phyloP scores from a whole-genome alignment of 1,140 invertebrate species.

The Lordiphosa collinella region DNA sequence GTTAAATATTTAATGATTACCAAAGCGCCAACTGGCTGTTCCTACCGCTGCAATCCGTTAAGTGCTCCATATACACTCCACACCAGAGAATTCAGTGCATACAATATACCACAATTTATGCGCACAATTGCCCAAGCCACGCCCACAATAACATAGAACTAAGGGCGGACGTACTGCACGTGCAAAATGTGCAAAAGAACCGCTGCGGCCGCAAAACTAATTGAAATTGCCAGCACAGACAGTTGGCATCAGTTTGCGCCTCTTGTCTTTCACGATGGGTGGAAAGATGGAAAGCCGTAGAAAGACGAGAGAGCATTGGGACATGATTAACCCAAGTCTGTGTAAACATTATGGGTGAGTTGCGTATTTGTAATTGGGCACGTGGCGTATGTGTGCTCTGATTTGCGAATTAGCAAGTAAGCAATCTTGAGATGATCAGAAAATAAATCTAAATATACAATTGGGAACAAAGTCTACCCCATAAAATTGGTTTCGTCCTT shows the following conservation, averaged over 20 bases:
- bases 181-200: not conserved
- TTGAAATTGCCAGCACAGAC: slow-evolving; percentile 43
- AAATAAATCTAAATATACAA: no score
- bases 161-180: slow-evolving; percentile 20
- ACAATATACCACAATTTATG: slow-evolving; percentile 52
- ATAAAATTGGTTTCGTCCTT: no score
- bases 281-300: not conserved
- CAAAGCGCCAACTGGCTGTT: slow-evolving; percentile 38
- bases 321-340: slow-evolving; percentile 3
- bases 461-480: no score
- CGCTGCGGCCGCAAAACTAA: slow-evolving; percentile 40
- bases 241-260: slow-evolving; percentile 35
- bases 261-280: slow-evolving; percentile 1
- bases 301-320: no score
- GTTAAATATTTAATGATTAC: slow-evolving; percentile 69
- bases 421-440: no score
- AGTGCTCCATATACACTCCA: slow-evolving; percentile 34
- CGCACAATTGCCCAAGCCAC: slow-evolving; percentile 44
- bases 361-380: slow-evolving; percentile 12
- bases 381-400: slow-evolving; percentile 24
- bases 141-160: slow-evolving; percentile 23
- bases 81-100: slow-evolving; percentile 26
- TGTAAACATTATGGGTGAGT: not conserved
- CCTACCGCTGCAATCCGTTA: slow-evolving; percentile 46
- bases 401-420: no score